phyloP scores from a whole-genome alignment of 92 coral and sea anemone genomes.

The Parazoanthus swiftii region DNA sequence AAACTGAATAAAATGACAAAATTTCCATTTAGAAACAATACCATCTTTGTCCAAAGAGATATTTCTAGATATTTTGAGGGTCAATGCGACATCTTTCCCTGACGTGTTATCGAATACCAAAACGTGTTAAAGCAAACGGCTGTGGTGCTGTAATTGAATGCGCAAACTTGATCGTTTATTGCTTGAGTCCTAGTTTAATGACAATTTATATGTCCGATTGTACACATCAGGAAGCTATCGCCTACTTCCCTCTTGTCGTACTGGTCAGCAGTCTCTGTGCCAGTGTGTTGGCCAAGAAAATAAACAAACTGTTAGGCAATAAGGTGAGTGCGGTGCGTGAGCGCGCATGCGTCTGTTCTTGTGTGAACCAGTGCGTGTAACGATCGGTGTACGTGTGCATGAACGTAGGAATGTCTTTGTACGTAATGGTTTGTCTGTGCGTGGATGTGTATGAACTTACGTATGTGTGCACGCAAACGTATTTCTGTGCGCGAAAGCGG shows the following conservation, averaged over 20 bases:
- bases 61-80: neutral
- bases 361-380: neutral
- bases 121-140: no score
- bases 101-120: neutral
- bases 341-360: neutral
- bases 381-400: neutral
- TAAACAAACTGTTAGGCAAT: constrained; percentile 67
- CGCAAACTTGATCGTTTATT: neutral
- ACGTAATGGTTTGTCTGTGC: no score
- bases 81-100: no score
- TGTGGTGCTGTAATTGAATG: no score
- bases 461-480: no score
- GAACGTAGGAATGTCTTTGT: neutral
- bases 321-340: constrained; percentile 54
- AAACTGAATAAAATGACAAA: no score
- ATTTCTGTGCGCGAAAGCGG: no score
- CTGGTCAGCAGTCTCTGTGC: constrained; percentile 76
- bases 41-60: no score
- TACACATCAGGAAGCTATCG: constrained; percentile 54
- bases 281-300: constrained; percentile 69
- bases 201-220: neutral
- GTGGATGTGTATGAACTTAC: no score
- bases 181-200: neutral
- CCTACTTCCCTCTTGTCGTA: constrained; percentile 78
- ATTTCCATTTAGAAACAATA: no score